Base-by-base conservation (phyloP, 1,140 invertebrate genomes). In the Lasaia peninsularis region DNA sequence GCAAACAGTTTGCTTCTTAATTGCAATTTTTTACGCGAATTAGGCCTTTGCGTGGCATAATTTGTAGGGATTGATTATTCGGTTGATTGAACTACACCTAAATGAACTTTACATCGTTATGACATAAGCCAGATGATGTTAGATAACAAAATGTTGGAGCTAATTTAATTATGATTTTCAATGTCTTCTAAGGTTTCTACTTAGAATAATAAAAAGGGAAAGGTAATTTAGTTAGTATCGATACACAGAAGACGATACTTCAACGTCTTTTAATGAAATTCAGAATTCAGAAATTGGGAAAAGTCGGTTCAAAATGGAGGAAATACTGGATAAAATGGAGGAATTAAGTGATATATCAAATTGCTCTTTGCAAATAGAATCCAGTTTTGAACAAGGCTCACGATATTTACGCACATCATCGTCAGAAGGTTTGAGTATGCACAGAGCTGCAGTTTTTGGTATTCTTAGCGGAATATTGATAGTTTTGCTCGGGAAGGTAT, bases 111-210 rank as follows among this genome's bases (percentile, higher is more conserved):
- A 3, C 24, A 7, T 7, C 24, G 24, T 28, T 28, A 28, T 28
- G 24, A 28, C 24, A 28, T 28, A 4, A 28, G 24, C 8, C 24
- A 28, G 4, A 28, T n/a, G n/a, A n/a, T 7, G 24, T 35, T 18
- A 40, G 8, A 48, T 50, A 56, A 58, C 14, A 16, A 49, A 12
- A 53, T 16, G 50, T 53, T 52, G 35, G 48, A 11, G 52, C 35
- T 65, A 68, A 68, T 68, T 58, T 57, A 60, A 68, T 67, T 33
- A 63, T 40, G 40, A 31, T 53, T 8, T 40, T 28, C 31, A 48
- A 53, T 58, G 60, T 64, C 65, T 67, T 52, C n/a, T 63, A 69
- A 53, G 67, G 67, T 35, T 69, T 69, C 67, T 35, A 59, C 52
- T 64, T 48, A 57, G 56, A 48, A 54, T 63, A 50, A 28, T 53